Evolutionary conservation across 2,888 invertebrate species (phyloP).

Genomic region (Scotopteryx bipunctaria): DNA sequence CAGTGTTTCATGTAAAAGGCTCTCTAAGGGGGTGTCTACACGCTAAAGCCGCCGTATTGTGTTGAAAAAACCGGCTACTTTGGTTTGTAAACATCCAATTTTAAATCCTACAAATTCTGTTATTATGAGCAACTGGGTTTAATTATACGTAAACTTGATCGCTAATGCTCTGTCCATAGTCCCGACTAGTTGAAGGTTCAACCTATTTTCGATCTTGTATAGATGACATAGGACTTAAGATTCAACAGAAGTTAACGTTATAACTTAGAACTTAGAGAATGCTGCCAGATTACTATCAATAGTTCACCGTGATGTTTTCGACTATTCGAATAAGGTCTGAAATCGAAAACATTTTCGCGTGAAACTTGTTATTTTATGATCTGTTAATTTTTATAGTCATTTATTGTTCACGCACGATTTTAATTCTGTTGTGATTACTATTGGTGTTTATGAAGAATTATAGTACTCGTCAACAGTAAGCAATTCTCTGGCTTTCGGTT

Average conservation of each 20-base stretch:
- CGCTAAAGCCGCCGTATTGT: no score
- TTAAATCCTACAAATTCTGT: slow-evolving; percentile 3
- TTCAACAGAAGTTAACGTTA: slow-evolving; percentile 21
- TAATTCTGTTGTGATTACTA: slow-evolving; percentile 52
- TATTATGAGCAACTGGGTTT: slow-evolving; percentile 36
- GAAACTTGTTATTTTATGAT: slow-evolving; percentile 34
- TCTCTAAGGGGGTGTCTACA: no score
- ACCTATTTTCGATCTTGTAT: slow-evolving; percentile 34
- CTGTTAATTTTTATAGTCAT: slow-evolving; percentile 33
- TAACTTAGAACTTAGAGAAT: slow-evolving; percentile 24
- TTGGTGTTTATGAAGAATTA: slow-evolving; percentile 41
- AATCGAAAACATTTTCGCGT: slow-evolving; percentile 39
- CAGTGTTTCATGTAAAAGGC: slow-evolving; percentile 9
- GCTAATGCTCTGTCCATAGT: slow-evolving; percentile 31
- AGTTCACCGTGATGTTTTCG: slow-evolving; percentile 41
- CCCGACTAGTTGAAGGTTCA: slow-evolving; percentile 28
- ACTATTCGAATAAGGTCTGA: slow-evolving; percentile 27
- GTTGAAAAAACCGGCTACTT: no score
- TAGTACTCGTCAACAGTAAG: slow-evolving; percentile 50
- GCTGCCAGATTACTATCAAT: slow-evolving; percentile 31
- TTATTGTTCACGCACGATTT: slow-evolving; percentile 32
- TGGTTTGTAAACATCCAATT: no score
- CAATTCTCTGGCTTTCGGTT: slow-evolving; percentile 30
- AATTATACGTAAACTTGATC: slow-evolving; percentile 28
- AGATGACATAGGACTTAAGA: slow-evolving; percentile 23